These are phyloP conservation scores for Oryzias woworae DNA, from an alignment of 2,113 vertebrate species.

Conservation along the genomic window DNA sequence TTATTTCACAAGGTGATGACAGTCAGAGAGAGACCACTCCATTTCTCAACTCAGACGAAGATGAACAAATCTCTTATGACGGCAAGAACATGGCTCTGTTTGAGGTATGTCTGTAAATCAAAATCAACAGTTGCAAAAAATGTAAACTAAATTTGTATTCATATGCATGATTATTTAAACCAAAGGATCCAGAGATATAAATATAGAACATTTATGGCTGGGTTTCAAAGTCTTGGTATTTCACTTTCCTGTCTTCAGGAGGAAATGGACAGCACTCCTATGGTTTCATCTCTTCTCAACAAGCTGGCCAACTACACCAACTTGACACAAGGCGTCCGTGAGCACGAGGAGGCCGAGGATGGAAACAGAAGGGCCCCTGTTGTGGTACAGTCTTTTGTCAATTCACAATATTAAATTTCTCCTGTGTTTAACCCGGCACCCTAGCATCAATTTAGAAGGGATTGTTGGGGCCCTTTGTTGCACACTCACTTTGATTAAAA, in stretches of 20 bases:
- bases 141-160: too few relatives aligned
- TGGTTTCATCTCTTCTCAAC: constrained; percentile 96
- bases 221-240: neutral
- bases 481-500: too few relatives aligned
- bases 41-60: constrained; percentile 78
- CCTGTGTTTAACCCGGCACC: too few relatives aligned
- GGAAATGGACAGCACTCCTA: constrained; percentile 95
- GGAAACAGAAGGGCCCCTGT: constrained; percentile 77
- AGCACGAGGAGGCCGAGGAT: constrained; percentile 90
- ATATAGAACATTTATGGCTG: too few relatives aligned
- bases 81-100: constrained; percentile 95
- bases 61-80: constrained; percentile 76
- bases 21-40: constrained; percentile 79
- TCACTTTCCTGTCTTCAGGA: constrained; percentile 71
- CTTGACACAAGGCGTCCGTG: constrained; percentile 90
- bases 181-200: too few relatives aligned
- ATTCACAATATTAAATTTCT: neutral
- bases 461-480: too few relatives aligned
- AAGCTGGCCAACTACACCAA: constrained; percentile 97
- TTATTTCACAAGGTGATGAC: constrained; percentile 76
- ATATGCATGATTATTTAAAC: too few relatives aligned
- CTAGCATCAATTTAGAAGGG: too few relatives aligned
- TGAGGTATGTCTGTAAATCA: constrained; percentile 77
- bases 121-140: too few relatives aligned
- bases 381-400: constrained; percentile 42